These are phyloP conservation scores for Troglohyphantes excavatus DNA, from an alignment of 2,888 invertebrate species.

Conservation along the genomic window DNA sequence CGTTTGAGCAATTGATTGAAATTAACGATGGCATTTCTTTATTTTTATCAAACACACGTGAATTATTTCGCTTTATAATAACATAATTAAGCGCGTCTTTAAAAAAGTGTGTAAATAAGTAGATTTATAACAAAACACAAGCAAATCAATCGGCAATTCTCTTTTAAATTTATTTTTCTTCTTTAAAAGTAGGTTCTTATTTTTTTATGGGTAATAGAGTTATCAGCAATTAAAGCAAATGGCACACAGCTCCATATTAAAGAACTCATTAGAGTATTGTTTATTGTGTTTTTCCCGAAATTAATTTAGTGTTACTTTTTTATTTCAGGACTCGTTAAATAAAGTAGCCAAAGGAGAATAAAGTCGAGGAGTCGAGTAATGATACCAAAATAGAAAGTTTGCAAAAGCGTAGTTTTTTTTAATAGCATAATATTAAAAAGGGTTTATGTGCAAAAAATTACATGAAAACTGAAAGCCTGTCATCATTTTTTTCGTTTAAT, in stretches of 20 bases:
- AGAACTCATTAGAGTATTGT: conserved; percentile 57
- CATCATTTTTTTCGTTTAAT: too few species aligned
- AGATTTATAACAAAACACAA: conserved; percentile 39
- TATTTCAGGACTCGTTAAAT: background rate
- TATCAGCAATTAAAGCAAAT: conserved; percentile 63
- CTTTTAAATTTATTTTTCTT: background rate
- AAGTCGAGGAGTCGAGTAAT: too few species aligned
- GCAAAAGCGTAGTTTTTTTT: too few species aligned
- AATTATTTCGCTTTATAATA: conserved; percentile 31
- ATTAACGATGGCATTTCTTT: conserved; percentile 36
- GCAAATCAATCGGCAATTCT: conserved; percentile 48
- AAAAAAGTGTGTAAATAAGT: conserved; percentile 37
- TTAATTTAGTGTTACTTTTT: conserved; percentile 13
- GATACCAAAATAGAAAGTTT: too few species aligned
- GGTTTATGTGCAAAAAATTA: too few species aligned
- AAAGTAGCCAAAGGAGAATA: background rate
- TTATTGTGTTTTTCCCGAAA: conserved; percentile 38
- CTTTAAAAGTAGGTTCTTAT: background rate
- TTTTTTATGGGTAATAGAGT: conserved; percentile 2
- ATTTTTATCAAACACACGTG: conserved; percentile 7
- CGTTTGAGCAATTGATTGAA: conserved; percentile 52
- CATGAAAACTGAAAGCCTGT: too few species aligned
- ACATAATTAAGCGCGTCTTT: conserved; percentile 47
- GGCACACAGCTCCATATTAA: conserved; percentile 27
- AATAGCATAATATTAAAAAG: too few species aligned